Evolutionary conservation across 1,140 invertebrate species (phyloP).

Genomic region (Scaptomyza montana): DNA sequence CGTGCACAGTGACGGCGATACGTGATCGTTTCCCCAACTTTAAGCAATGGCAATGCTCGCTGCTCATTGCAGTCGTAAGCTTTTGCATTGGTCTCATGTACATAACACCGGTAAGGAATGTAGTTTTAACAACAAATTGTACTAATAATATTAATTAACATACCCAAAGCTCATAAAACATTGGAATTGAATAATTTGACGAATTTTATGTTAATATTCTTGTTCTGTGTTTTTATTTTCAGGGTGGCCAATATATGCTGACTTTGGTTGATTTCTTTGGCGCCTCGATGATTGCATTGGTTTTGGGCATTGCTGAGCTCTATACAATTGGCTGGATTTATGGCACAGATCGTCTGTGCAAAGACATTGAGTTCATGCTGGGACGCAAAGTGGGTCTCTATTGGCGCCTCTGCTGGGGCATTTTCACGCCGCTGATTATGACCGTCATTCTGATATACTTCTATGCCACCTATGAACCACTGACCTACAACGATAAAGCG

Average conservation of each 20-base stretch:
- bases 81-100: conserved; percentile 89
- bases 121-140: too few species aligned
- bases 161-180: too few species aligned
- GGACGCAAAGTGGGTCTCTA: conserved; percentile 88
- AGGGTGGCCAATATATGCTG: conserved; percentile 93
- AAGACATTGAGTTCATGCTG: conserved; percentile 89
- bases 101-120: conserved; percentile 88
- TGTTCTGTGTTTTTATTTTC: background rate
- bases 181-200: too few species aligned
- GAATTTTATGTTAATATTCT: too few species aligned
- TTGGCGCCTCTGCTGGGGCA: conserved; percentile 92
- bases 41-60: conserved; percentile 86
- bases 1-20: conserved; percentile 88
- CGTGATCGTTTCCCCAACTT: conserved; percentile 88
- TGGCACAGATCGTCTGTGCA: conserved; percentile 87
- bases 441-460: conserved; percentile 88
- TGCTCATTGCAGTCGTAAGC: conserved; percentile 85
- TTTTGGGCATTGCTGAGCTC: conserved; percentile 88
- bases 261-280: conserved; percentile 91
- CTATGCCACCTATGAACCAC: conserved; percentile 85
- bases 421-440: conserved; percentile 89
- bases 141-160: too few species aligned
- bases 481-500: conserved; percentile 84
- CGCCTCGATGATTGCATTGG: conserved; percentile 88
- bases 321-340: conserved; percentile 88